Evolutionary conservation across 1,140 invertebrate genomes (phyloP).

Genomic region (Ericerus pela): DNA sequence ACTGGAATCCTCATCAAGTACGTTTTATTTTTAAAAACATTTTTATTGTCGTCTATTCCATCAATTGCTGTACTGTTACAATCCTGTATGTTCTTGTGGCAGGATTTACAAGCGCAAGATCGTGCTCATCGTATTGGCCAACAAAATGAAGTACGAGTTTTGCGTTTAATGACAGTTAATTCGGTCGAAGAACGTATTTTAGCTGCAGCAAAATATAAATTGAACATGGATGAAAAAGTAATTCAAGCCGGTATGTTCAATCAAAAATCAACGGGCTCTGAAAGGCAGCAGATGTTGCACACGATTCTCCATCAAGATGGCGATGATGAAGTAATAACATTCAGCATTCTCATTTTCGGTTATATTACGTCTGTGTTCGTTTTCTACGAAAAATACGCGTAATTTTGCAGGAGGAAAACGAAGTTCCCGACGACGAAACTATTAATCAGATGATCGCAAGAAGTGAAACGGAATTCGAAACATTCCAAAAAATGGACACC

Average conservation of each 20-base stretch:
- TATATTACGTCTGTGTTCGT: neutral
- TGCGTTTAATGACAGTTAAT: constrained; percentile 54
- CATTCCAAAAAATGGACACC: constrained; percentile 85
- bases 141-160: constrained; percentile 46
- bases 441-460: constrained; percentile 98
- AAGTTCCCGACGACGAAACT: constrained; percentile 97
- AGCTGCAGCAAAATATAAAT: constrained; percentile 48
- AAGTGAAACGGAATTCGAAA: constrained; percentile 83
- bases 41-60: neutral
- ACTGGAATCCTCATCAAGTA: constrained; percentile 58
- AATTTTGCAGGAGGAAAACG: constrained; percentile 63
- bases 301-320: constrained; percentile 84
- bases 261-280: constrained; percentile 91
- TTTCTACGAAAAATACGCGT: neutral
- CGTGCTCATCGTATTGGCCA: constrained; percentile 58
- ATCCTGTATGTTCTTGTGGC: neutral
- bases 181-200: constrained; percentile 55
- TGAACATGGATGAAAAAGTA: constrained; percentile 60
- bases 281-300: constrained; percentile 86
- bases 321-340: constrained; percentile 58
- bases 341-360: neutral
- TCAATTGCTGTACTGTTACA: neutral
- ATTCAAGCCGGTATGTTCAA: constrained; percentile 88
- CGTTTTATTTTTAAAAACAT: neutral
- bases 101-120: constrained; percentile 45